Evolutionary conservation across 2,888 invertebrate genomes (phyloP).

Genomic region (Drosophila acutilabella): DNA sequence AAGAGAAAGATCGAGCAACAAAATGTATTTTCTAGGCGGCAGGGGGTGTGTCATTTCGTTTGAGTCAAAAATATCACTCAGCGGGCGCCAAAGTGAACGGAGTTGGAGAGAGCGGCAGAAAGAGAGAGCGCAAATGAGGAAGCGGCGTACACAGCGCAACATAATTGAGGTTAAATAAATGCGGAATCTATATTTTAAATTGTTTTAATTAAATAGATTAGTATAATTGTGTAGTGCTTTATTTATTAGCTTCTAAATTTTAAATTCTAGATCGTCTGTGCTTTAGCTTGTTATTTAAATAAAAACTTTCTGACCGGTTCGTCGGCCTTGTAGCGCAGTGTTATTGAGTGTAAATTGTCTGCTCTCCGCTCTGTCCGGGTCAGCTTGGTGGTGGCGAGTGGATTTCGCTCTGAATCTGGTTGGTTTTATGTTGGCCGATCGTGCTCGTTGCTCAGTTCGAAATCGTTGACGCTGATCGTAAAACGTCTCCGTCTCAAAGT

Average conservation of each 20-base stretch:
- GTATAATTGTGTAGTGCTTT: too few species aligned
- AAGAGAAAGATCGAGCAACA: conserved; percentile 32
- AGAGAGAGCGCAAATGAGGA: conserved; percentile 7
- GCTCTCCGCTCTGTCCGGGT: conserved; percentile 17
- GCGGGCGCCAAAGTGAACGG: conserved; percentile 22
- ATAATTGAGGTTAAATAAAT: background rate
- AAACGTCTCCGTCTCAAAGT: conserved; percentile 42
- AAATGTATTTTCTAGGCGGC: conserved; percentile 9
- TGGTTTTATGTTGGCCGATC: conserved; percentile 24
- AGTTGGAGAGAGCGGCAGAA: conserved; percentile 1
- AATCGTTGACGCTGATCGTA: conserved; percentile 58
- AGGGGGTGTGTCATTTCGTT: conserved; percentile 9
- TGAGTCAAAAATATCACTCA: conserved; percentile 11
- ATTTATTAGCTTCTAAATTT: too few species aligned
- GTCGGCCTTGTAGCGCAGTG: conserved; percentile 44
- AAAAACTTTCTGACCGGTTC: background rate
- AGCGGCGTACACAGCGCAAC: conserved; percentile 18
- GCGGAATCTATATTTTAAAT: background rate
- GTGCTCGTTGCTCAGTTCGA: conserved; percentile 52
- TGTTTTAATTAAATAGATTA: too few species aligned
- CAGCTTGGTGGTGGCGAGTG: conserved; percentile 16
- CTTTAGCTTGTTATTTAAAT: background rate
- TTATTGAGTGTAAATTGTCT: conserved; percentile 42
- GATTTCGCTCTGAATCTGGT: conserved; percentile 32
- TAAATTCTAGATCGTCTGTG: too few species aligned